These are phyloP conservation scores for Clanis bilineata DNA, from an alignment of 2,888 invertebrate genomes.

Conservation along the genomic window DNA sequence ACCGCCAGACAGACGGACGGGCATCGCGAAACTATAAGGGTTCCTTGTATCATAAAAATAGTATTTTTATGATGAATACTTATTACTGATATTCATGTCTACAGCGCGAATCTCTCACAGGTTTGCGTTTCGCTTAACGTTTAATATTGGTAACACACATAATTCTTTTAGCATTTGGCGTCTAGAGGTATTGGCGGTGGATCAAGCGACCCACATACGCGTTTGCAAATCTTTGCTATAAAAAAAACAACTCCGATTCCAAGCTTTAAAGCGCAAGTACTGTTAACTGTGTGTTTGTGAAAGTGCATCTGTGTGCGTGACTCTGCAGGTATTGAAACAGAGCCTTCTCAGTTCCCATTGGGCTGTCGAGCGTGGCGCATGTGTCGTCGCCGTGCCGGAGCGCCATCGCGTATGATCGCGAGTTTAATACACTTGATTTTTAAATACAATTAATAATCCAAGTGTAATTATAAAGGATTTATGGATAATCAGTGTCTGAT, in stretches of 20 bases:
- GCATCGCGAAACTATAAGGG: too few species aligned
- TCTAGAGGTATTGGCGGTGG: too few species aligned
- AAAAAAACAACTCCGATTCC: conserved; percentile 48
- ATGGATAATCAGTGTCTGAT: neutral
- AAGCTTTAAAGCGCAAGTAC: conserved; percentile 70
- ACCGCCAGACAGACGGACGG: too few species aligned
- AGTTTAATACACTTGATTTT: conserved; percentile 15
- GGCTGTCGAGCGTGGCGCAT: conserved; percentile 47
- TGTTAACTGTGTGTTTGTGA: conserved; percentile 56
- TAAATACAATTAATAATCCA: neutral
- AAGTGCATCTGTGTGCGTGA: conserved; percentile 67
- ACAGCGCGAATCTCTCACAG: too few species aligned
- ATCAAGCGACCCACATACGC: too few species aligned
- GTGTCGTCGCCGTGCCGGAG: conserved; percentile 26
- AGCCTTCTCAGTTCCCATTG: conserved; percentile 69
- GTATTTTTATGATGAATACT: too few species aligned
- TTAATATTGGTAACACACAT: too few species aligned
- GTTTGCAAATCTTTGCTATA: too few species aligned
- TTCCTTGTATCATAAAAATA: too few species aligned
- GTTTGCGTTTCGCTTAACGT: too few species aligned
- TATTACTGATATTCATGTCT: too few species aligned
- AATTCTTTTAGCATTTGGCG: too few species aligned
- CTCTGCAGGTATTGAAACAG: conserved; percentile 72
- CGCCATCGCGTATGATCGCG: conserved; percentile 19
- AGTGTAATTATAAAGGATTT: neutral